Evolutionary conservation across 2,113 vertebrate genomes (phyloP), one percentile per base, ranked within the genome.

Genomic region (Paratilapia polleni): DNA sequence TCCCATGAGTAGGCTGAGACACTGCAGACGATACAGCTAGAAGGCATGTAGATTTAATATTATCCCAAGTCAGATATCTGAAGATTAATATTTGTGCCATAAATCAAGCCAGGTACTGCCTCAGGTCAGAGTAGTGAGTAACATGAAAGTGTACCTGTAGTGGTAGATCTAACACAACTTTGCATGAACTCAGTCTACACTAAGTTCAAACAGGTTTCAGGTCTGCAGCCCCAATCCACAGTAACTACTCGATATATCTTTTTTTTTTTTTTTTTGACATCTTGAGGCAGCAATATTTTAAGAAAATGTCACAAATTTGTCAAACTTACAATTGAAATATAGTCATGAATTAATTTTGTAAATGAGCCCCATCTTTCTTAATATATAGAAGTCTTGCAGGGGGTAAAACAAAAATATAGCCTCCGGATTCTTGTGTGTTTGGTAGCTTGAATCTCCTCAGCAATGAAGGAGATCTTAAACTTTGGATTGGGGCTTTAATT

Each of bases 11-110:
- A 78, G 89, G 85, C 76, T 92, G 93, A 94, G 93, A 93, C 89
- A 91, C 91, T 93, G 92, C 93, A 90, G 92, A 94, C 11, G 64
- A 92, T 89, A 90, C 85, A 91, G 84, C 89, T 87, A 85, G 78
- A 87, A 87, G 86, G 83, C 88, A 87, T 80, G 86, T 83, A 73
- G 74, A 76, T 87, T 83, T 70, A 58, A 70, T 62, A 52, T 58
- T 68, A 87, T 79, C 77, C 24, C 43, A 31, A 78, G 80, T 77
- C 83, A 64, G 89, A 83, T 56, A 60, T 80, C 56, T 54, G 74
- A 81, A 79, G 73, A 61, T 81, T 88, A 78, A 68, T 89, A 77
- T 73, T 34, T 68, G 88, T 76, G 88, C 78, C 56, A 56, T 36
- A 64, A 38, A 64, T 74, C 24, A 54, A 75, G 66, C 12, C 12